Evolutionary conservation across 2,888 invertebrate genomes (phyloP), one percentile per base, ranked within the genome.

Genomic region (Drosophila gaucha): DNA sequence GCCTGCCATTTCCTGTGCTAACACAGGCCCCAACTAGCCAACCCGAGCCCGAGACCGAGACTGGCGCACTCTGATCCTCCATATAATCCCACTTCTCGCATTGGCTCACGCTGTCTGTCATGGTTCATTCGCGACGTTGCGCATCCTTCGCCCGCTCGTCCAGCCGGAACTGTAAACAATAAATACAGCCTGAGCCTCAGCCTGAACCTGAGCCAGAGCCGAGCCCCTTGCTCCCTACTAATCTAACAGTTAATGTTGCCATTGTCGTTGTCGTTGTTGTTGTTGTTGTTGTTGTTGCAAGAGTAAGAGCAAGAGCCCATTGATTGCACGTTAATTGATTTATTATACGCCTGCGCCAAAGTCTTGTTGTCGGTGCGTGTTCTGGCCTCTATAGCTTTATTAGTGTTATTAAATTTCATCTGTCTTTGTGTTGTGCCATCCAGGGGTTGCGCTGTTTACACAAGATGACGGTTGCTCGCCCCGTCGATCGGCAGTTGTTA

Each of bases 91-190:
- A 30, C 30, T 8, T 2, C 26, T 9, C 50, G 6, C 14, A 6
- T 14, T 14, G 22, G 10, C 39, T 30, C 43, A 10, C 38, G 35
- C 52, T 9, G 38, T 20, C 43, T 38, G 63, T 57, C 71, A 75
- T n/a, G 67, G 75, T 57, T 69, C 77, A 44, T 41, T 59, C 68
- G 73, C 75, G 59, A 36, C 68, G 72, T 67, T 69, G 62, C 55
- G 50, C 58, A 57, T 75, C 51, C 72, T 58, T 72, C 65, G 68
- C 69, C 68, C 72, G 74, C 73, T 83, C 89, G 88, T 85, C 84
- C 88, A 89, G 75, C 89, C 89, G 90, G 86, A 89, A 90, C 90
- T 89, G 87, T 88, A 88, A 90, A 90, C 89, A 90, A 90, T 90
- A 90, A 89, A 89, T 88, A 86, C 50, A 36, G 52, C 28, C 50